Evolutionary conservation across 2,888 invertebrate species (phyloP), one percentile per base, ranked within the genome.

Genomic region (Caenorhabditis sp.): DNA sequence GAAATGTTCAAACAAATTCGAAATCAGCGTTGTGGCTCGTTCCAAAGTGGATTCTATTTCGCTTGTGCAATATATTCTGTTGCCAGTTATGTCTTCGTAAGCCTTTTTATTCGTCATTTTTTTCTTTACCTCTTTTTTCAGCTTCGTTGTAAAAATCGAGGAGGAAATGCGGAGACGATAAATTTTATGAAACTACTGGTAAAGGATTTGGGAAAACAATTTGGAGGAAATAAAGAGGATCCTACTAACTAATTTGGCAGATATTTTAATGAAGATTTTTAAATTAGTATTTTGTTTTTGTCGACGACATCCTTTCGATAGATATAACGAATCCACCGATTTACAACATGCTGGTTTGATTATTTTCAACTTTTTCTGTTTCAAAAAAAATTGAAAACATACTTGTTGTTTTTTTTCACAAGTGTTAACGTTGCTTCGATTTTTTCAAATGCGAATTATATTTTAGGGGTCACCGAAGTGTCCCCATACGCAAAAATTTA

Each of bases 401-500:
- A n/a, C n/a, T n/a, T n/a, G n/a, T n/a, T n/a, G n/a, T n/a, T n/a
- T n/a, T n/a, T n/a, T n/a, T n/a, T n/a, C n/a, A n/a, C n/a, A n/a
- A n/a, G n/a, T n/a, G n/a, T n/a, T n/a, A n/a, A n/a, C n/a, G n/a
- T n/a, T n/a, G n/a, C n/a, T n/a, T 21, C 52, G 52, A 4, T 31
- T 31, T 31, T 7, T 10, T 10, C 5, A 31, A 31, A 31, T 31
- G 10, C 31, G 31, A n/a, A n/a, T 31, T 10, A 31, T 31, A 10
- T 43, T 43, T 43, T 14, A 43, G 43, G 43, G 17, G 43, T 43
- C 17, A 17, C 43, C 43, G 43, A 17, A 43, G 17, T 14, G 17
- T 10, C 43, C 17, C 43, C 43, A 43, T 43, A 84, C 79, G 75
- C 79, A 81, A 82, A 82, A 80, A 80, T 80, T 80, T 61, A 83